phyloP scores from a whole-genome alignment of 1,140 invertebrate genomes.

The Antheraea pernyi region DNA sequence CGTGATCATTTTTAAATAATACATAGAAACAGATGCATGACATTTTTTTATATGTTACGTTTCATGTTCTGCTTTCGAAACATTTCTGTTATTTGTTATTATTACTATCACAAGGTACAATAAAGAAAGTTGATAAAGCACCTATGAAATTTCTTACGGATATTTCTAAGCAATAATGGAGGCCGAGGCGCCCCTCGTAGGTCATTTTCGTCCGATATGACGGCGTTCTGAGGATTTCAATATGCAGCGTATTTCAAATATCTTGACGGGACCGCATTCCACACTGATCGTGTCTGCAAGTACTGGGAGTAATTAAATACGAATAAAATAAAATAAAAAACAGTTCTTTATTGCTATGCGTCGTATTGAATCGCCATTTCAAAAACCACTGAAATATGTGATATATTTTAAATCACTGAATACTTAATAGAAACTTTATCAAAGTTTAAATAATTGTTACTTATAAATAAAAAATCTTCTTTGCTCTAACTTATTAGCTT shows the following conservation, averaged over 20 bases:
- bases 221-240: slow-evolving; percentile 53
- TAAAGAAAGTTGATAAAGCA: background rate
- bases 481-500: slow-evolving; percentile 23
- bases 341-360: slow-evolving; percentile 9
- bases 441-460: slow-evolving; percentile 15
- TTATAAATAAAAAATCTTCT: slow-evolving; percentile 24
- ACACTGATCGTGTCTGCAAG: slow-evolving; percentile 23
- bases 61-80: too few species aligned
- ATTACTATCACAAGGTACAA: too few species aligned
- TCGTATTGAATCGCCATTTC: background rate
- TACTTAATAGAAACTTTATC: too few species aligned
- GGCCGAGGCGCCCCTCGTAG: slow-evolving; percentile 25
- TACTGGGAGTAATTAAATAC: slow-evolving; percentile 49
- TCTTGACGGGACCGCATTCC: slow-evolving; percentile 42
- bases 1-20: too few species aligned
- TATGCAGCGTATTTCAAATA: slow-evolving; percentile 69
- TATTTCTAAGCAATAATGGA: slow-evolving; percentile 42
- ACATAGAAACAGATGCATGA: too few species aligned
- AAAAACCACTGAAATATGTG: background rate
- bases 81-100: too few species aligned
- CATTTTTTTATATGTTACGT: too few species aligned
- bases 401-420: too few species aligned
- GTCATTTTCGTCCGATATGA: slow-evolving; percentile 59
- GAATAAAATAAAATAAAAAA: slow-evolving; percentile 43
- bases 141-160: slow-evolving; percentile 23